Evolutionary conservation across 1,140 invertebrate genomes (phyloP).

Genomic region (Papilio helenus): DNA sequence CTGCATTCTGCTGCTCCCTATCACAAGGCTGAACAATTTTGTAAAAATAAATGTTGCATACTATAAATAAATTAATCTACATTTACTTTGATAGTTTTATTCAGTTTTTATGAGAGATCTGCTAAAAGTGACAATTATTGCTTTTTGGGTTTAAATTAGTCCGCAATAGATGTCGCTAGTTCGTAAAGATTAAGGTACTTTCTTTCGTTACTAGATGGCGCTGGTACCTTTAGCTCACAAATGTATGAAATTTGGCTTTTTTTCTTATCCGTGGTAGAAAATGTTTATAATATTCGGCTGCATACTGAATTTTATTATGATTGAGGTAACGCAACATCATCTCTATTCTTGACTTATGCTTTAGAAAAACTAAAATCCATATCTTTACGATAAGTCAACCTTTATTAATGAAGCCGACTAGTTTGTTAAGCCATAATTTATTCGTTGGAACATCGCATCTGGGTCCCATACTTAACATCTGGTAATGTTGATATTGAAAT

Average conservation of each 20-base stretch:
- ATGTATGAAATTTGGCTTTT: not conserved
- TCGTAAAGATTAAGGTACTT: not conserved
- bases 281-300: no score
- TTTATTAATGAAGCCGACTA: not conserved
- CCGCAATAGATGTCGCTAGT: not conserved
- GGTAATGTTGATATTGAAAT: conserved; percentile 49
- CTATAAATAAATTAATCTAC: conserved; percentile 78
- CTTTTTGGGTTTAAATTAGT: not conserved
- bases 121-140: no score
- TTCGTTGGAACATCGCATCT: not conserved
- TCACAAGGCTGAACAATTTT: conserved; percentile 79
- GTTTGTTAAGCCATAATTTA: not conserved
- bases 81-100: conserved; percentile 45
- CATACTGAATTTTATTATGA: no score
- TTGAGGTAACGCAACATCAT: no score
- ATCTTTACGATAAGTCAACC: not conserved
- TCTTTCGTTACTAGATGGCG: not conserved
- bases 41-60: conserved; percentile 76
- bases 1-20: conserved; percentile 69
- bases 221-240: not conserved
- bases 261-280: no score
- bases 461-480: conserved; percentile 29
- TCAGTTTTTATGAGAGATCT: not conserved
- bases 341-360: no score
- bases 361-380: no score